These are phyloP conservation scores for Pelecanus crispus DNA, from an alignment of 2,113 vertebrate genomes.

Conservation along the genomic window DNA sequence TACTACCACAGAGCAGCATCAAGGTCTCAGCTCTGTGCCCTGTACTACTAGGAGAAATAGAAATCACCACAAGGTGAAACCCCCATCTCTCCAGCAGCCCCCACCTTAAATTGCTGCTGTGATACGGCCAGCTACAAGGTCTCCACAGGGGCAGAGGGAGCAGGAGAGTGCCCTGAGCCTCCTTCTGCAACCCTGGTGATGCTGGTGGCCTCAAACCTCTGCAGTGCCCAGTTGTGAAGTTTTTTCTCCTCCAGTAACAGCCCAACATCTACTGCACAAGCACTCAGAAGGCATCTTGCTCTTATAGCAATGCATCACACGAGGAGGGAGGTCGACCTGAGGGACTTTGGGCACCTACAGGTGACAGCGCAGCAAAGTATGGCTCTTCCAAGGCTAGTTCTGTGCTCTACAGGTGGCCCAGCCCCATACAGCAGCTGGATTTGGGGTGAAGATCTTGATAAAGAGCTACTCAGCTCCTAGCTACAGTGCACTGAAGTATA, in stretches of 20 bases:
- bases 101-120: background rate
- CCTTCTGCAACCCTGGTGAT: background rate
- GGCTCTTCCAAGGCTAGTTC: background rate
- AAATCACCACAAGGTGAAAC: background rate
- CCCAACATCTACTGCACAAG: background rate
- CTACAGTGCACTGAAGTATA: background rate
- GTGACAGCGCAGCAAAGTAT: background rate
- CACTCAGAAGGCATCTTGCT: background rate
- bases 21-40: background rate
- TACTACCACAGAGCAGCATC: background rate
- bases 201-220: background rate
- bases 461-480: background rate
- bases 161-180: background rate
- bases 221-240: background rate
- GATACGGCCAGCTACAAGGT: background rate
- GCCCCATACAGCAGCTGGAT: background rate
- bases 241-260: background rate
- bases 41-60: background rate
- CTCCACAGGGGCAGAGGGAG: background rate
- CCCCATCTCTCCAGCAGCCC: background rate
- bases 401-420: background rate
- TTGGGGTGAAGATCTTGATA: background rate
- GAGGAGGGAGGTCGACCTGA: background rate
- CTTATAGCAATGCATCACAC: background rate
- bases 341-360: background rate